Percentiles rank a stretch among this genome's conserved stretches.
Conservation (phyloP, 1,140 invertebrate species). For the Akabosia matsudoensis region DNA sequence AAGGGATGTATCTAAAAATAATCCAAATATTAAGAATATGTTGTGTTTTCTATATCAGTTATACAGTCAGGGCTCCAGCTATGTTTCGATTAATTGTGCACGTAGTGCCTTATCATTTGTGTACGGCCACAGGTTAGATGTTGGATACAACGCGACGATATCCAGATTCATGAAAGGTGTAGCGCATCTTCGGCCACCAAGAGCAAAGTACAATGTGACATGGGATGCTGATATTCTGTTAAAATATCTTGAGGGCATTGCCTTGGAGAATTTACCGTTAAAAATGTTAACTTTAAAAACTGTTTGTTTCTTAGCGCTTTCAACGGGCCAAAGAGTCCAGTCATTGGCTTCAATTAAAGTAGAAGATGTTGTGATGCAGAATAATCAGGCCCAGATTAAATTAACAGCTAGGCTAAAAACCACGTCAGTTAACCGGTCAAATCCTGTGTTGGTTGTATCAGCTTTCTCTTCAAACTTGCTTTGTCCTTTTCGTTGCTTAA, state of each 20-base stretch:
- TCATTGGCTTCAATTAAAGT: not conserved
- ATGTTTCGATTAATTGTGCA: not conserved
- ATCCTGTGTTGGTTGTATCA: not conserved
- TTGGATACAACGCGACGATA: not conserved
- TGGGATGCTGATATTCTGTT: not conserved
- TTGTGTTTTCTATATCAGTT: not conserved
- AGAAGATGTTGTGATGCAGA: not conserved
- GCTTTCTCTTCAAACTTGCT: not conserved
- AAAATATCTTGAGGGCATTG: not conserved
- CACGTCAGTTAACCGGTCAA: not conserved
- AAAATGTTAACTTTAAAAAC: not conserved
- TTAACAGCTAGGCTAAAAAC: not conserved
- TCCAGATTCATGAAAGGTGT: conserved; percentile 5
- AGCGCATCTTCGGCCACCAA: not conserved
- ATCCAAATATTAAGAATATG: not conserved
- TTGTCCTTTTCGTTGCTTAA: not conserved
- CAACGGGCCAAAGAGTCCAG: conserved; percentile 12
- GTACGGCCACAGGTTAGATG: not conserved
- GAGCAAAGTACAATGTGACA: not conserved
- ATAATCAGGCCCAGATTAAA: not conserved
- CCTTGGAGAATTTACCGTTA: not conserved
- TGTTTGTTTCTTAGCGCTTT: not conserved
- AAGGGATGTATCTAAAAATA: not conserved
- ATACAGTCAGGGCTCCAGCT: not conserved
- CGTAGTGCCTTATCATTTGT: not conserved